Evolutionary conservation across 2,888 invertebrate species (phyloP).

Genomic region (Chaetogeoica ovagalla): DNA sequence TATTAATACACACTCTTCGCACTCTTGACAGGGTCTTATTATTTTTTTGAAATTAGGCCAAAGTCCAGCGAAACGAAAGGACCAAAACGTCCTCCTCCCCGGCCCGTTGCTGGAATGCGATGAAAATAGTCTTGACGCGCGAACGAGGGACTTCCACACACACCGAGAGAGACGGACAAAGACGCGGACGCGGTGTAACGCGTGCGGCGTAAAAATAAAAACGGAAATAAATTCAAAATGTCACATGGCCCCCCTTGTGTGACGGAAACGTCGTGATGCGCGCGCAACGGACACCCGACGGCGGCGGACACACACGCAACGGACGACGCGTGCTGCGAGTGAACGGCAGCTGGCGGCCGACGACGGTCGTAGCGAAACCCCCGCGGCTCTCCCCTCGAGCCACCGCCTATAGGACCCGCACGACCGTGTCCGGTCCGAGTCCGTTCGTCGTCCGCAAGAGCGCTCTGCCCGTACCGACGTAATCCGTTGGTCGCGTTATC

Average conservation of each 20-base stretch:
- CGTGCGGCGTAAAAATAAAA: conserved; percentile 15
- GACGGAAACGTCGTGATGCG: neutral
- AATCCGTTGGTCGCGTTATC: neutral
- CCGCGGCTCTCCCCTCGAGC: neutral
- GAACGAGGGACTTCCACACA: conserved; percentile 7
- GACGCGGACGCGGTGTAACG: no score
- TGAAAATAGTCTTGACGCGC: conserved; percentile 25
- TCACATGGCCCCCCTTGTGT: conserved; percentile 11
- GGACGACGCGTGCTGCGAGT: no score
- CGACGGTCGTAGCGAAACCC: no score
- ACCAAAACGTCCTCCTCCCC: neutral
- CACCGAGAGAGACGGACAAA: neutral
- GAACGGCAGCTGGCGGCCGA: neutral
- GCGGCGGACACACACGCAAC: no score
- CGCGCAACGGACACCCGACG: neutral
- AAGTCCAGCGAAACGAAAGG: conserved; percentile 8
- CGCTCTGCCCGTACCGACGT: neutral
- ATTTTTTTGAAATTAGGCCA: conserved; percentile 36
- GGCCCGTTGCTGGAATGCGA: conserved; percentile 13
- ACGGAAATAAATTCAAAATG: conserved; percentile 25
- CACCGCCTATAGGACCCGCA: no score
- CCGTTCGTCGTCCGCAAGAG: neutral
- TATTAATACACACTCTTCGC: conserved; percentile 3
- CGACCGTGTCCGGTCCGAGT: no score
- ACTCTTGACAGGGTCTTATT: no score